phyloP scores from a whole-genome alignment of 2,113 vertebrate genomes.

The Cichladusa arquata region DNA sequence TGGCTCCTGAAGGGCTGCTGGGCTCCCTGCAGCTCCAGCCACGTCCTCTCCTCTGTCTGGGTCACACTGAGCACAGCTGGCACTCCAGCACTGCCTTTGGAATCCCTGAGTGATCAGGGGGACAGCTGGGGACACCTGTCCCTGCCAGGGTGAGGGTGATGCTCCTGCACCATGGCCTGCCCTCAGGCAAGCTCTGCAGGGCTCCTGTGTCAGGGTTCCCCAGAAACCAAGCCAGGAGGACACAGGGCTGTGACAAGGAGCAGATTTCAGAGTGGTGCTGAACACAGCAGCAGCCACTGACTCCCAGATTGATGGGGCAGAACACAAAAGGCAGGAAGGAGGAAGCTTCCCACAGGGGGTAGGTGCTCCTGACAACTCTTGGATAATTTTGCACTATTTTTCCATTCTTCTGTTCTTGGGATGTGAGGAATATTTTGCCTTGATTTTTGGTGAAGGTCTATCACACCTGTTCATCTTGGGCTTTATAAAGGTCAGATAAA shows the following conservation, averaged over 20 bases:
- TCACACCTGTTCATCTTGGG: background rate
- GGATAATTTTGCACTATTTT: background rate
- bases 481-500: background rate
- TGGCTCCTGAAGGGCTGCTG: background rate
- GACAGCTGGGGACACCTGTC: background rate
- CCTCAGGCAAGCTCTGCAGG: background rate
- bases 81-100: too few species aligned
- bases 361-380: background rate
- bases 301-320: background rate
- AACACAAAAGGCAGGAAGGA: too few species aligned
- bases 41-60: background rate
- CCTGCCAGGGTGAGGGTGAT: background rate
- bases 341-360: background rate
- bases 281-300: background rate
- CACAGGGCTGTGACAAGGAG: constrained; percentile 20
- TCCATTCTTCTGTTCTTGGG: background rate
- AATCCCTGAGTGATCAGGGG: too few species aligned
- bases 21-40: background rate
- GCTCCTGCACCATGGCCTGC: background rate
- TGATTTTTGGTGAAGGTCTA: background rate
- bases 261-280: background rate
- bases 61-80: too few species aligned
- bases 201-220: background rate
- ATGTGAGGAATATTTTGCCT: background rate
- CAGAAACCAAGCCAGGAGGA: background rate